Base-by-base conservation (phyloP, 2,888 invertebrate genomes). In the Morpho deidamia region DNA sequence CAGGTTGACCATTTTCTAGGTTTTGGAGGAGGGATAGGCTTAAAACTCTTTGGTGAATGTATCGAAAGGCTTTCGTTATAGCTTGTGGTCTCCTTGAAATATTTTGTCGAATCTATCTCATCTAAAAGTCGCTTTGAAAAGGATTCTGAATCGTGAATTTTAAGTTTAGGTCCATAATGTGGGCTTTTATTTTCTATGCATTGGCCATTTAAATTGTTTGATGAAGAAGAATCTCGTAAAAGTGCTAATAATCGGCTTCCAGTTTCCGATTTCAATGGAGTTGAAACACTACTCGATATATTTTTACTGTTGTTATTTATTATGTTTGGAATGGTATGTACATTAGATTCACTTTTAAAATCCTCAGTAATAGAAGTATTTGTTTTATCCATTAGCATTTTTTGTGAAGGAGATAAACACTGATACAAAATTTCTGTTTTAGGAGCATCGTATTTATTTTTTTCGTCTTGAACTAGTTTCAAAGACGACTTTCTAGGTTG, bases 371-470 rank as follows among this genome's bases (percentile, higher is more conserved):
- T 76, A n/a, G 89, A 71, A 44, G 85, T 83, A 41, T 88, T 89
- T 12, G 90, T 90, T 67, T 91, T 91, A 55, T 92, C 91, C 71
- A 92, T 86, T 42, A 92, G 79, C 68, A 89, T 87, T 69, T 92
- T 91, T 72, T 95, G 95, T 7, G 93, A 93, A 0, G 95, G 95
- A 0, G 95, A 95, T 9, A 95, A 83, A 67, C 94, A 95, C 7
- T 94, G 85, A 53, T 94, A 81, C 0, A 93, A 69, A 45, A 91
- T 90, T 68, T 94, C 92, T 35, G 83, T 80, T 57, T 90, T 85
- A 0, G 93, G 92, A 10, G 92, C 92, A 44, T 93, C 66, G 1
- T 92, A 93, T 58, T 92, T 83, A 41, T 74, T 76, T 54, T 78
- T 74, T 53, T 85, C 82, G 52, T 83, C 87, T 50, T 81, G 77